A percentile compares a stretch with the other conserved stretches of the same genome.
Evolutionary conservation across 2,888 invertebrate species (phyloP).

Genomic region (Thyatira batis): DNA sequence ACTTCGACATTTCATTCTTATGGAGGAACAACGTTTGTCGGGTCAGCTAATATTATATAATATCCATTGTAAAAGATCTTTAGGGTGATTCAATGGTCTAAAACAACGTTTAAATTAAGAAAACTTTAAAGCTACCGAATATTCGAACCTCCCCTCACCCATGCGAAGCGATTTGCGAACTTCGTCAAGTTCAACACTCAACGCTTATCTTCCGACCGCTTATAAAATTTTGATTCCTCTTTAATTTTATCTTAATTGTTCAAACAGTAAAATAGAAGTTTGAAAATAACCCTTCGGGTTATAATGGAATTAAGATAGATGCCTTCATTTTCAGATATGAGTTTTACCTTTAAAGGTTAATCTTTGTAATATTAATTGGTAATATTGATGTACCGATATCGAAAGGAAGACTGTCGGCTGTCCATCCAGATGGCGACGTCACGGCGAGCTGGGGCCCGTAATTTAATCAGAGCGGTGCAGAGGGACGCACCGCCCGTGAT

Average conservation of each 20-base stretch:
- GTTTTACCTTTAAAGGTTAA: slow-evolving; percentile 11
- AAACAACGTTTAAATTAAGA: slow-evolving; percentile 24
- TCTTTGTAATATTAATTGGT: slow-evolving; percentile 23
- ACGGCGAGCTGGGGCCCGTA: slow-evolving; percentile 50
- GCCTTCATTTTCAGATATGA: slow-evolving; percentile 26
- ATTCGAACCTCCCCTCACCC: slow-evolving; percentile 39
- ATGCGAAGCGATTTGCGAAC: slow-evolving; percentile 52
- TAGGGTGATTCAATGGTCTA: too few relatives aligned
- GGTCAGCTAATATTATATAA: too few relatives aligned
- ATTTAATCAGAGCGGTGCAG: slow-evolving; percentile 73
- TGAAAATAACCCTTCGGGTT: slow-evolving; percentile 59
- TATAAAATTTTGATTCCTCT: slow-evolving; percentile 78
- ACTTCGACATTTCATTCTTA: too few relatives aligned
- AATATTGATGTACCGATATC: slow-evolving; percentile 38
- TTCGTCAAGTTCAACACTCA: slow-evolving; percentile 72
- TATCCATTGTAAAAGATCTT: too few relatives aligned
- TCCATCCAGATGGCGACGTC: slow-evolving; percentile 34
- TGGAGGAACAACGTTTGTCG: too few relatives aligned
- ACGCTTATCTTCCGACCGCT: slow-evolving; percentile 75
- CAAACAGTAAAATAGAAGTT: slow-evolving; percentile 69
- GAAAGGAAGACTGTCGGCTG: slow-evolving; percentile 23
- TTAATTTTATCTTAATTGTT: slow-evolving; percentile 78
- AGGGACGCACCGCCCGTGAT: slow-evolving; percentile 70
- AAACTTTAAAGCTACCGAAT: slow-evolving; percentile 32
- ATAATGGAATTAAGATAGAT: slow-evolving; percentile 46